Percentiles rank a stretch among this genome's conserved stretches.
Evolutionary conservation across 1,140 invertebrate species (phyloP).

Genomic region (Zaprionus inermis): DNA sequence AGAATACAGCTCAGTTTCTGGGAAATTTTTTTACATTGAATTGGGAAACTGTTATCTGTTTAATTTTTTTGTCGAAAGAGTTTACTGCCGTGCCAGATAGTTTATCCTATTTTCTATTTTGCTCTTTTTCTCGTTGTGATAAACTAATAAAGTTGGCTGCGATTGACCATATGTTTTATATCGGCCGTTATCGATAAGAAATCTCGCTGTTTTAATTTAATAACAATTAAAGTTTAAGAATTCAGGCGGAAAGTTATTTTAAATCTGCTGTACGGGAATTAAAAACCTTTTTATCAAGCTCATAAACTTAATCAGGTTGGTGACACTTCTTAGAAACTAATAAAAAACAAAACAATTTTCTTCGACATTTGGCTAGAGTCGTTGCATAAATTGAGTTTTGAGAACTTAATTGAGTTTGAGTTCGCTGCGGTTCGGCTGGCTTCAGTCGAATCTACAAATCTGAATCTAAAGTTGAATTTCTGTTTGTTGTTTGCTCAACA

Average conservation of each 20-base stretch:
- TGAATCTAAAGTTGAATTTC: conserved; percentile 3
- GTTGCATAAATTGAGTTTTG: neutral
- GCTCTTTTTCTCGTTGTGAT: neutral
- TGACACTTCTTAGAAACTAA: neutral
- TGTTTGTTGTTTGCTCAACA: conserved; percentile 14
- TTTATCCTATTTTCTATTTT: neutral
- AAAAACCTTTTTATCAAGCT: neutral
- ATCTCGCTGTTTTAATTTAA: neutral
- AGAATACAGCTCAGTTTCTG: neutral
- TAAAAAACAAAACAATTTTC: neutral
- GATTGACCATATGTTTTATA: neutral
- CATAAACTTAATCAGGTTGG: neutral
- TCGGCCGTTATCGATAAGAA: neutral
- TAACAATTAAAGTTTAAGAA: neutral
- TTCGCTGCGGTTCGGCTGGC: neutral
- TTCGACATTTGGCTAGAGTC: neutral
- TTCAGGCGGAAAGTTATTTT: neutral
- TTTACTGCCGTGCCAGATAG: neutral
- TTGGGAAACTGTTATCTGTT: neutral
- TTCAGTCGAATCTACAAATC: neutral
- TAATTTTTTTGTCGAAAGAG: neutral
- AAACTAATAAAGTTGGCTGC: neutral
- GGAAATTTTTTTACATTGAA: neutral
- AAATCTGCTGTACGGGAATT: neutral
- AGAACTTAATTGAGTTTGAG: conserved; percentile 8